These are phyloP conservation scores for Taenioides sp. DNA, from an alignment of 2,797 vertebrate genomes.

Conservation along the genomic window DNA sequence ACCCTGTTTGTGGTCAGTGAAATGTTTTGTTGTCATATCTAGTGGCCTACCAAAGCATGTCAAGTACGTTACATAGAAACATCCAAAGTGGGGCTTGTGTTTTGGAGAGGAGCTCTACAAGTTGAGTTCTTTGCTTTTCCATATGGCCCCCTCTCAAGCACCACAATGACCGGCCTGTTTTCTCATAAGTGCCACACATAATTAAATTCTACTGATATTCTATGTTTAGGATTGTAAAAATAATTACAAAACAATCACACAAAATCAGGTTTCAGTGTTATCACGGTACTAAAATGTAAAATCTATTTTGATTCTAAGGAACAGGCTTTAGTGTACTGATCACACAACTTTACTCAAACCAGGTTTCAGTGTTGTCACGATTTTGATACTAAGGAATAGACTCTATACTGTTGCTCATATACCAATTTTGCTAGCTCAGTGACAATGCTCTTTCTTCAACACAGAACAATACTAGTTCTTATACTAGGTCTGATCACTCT, in stretches of 20 bases:
- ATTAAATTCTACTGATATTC: conserved; percentile 23
- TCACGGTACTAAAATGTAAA: too few relatives aligned
- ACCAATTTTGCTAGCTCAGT: too few relatives aligned
- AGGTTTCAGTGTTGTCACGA: too few relatives aligned
- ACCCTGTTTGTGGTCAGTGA: conserved; percentile 83
- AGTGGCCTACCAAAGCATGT: background rate
- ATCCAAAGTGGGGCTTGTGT: conserved; percentile 12
- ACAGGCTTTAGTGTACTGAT: too few relatives aligned
- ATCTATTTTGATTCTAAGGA: too few relatives aligned
- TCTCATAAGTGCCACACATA: conserved; percentile 48
- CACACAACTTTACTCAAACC: too few relatives aligned
- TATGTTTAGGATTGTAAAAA: conserved; percentile 14
- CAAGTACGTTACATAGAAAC: background rate
- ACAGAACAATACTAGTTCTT: too few relatives aligned
- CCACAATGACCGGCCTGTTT: conserved; percentile 61
- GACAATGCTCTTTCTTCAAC: too few relatives aligned
- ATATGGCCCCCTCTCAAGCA: conserved; percentile 40
- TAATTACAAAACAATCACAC: background rate
- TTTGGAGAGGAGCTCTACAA: conserved; percentile 23
- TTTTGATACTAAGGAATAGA: too few relatives aligned
- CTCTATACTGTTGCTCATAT: too few relatives aligned
- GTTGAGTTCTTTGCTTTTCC: conserved; percentile 39
- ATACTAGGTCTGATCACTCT: too few relatives aligned
- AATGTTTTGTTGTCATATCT: background rate
- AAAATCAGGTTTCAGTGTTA: background rate